These are phyloP conservation scores for Petrocephalus sullivani DNA, from an alignment of 2,797 vertebrate species.

Conservation along the genomic window DNA sequence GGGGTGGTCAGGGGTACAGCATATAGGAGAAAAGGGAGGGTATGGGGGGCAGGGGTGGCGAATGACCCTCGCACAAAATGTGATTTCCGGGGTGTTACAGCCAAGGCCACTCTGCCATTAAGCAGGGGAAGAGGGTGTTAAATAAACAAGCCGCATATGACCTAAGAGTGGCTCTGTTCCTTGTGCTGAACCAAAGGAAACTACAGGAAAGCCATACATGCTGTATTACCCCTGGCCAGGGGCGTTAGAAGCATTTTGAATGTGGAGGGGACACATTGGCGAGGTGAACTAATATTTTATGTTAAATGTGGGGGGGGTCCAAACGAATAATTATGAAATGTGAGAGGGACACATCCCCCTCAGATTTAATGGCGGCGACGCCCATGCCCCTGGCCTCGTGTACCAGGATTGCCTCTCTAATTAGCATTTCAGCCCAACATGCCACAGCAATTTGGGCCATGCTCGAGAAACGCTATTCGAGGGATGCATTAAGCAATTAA, in stretches of 20 bases:
- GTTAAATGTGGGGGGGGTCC: too few species aligned
- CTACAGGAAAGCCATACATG: background rate
- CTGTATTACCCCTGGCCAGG: background rate
- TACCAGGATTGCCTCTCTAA: background rate
- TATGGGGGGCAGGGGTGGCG: background rate
- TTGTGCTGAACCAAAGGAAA: background rate
- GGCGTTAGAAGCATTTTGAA: too few species aligned
- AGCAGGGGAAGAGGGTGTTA: background rate
- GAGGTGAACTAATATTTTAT: too few species aligned
- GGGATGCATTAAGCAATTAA: constrained; percentile 1
- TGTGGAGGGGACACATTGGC: too few species aligned
- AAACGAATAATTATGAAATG: too few species aligned
- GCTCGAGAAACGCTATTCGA: background rate
- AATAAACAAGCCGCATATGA: background rate
- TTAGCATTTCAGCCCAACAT: background rate
- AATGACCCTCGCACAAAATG: background rate
- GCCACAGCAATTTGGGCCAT: background rate
- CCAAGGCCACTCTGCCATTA: background rate
- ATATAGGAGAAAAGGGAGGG: background rate
- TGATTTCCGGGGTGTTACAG: background rate
- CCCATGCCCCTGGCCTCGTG: background rate
- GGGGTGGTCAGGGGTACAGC: background rate
- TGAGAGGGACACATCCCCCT: too few species aligned
- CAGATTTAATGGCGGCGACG: too few species aligned
- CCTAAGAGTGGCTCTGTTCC: background rate